phyloP scores from a whole-genome alignment of 2,888 invertebrate genomes.

The Cantharis rustica region DNA sequence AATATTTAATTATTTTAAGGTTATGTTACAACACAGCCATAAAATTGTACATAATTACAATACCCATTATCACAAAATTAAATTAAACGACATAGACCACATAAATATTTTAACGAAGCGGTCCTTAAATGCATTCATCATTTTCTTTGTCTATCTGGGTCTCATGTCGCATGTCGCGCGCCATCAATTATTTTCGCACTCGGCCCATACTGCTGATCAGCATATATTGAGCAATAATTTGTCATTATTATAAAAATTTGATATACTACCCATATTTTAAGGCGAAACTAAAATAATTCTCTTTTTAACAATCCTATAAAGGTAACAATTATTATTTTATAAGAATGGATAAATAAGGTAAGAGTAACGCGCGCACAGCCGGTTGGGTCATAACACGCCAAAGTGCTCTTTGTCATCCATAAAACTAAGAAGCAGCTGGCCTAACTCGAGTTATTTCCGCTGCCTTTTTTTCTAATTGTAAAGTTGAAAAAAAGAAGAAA shows the following conservation, averaged over 20 bases:
- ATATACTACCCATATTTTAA: background rate
- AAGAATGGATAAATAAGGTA: slow-evolving; percentile 41
- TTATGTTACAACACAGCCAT: background rate
- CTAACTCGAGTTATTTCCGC: slow-evolving; percentile 44
- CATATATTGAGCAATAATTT: background rate
- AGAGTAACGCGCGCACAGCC: slow-evolving; percentile 44
- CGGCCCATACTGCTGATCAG: background rate
- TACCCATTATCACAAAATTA: background rate
- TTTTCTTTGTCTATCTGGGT: background rate
- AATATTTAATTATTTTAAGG: background rate
- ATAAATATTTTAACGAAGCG: background rate
- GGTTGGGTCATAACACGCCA: slow-evolving; percentile 48
- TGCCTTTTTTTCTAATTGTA: slow-evolving; percentile 27
- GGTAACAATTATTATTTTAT: slow-evolving; percentile 34
- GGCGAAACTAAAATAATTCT: background rate
- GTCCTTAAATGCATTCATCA: background rate
- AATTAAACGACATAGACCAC: background rate
- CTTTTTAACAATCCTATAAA: slow-evolving; percentile 12
- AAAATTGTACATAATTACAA: background rate
- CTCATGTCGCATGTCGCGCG: background rate
- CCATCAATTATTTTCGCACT: background rate
- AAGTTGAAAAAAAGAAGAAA: slow-evolving; percentile 6
- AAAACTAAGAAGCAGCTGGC: slow-evolving; percentile 52
- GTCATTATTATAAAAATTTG: background rate
- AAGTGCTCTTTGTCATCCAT: slow-evolving; percentile 53